Conservation (phyloP, 2,797 vertebrate species). For the Phoeniculus purpureus region DNA sequence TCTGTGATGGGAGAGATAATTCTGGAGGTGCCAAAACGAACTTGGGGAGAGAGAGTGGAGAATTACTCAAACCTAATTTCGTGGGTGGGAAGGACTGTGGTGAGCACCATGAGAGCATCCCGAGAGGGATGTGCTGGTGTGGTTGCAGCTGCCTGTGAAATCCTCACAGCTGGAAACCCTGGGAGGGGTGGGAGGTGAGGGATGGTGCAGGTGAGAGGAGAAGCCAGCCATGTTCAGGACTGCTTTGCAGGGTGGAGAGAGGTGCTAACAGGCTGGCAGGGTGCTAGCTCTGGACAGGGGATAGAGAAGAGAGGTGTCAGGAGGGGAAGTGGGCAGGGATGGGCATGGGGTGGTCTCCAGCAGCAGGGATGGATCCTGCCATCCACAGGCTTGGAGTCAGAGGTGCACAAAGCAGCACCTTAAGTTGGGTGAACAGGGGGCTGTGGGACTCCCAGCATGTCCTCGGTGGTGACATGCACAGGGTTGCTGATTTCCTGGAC, state of each 20-base stretch:
- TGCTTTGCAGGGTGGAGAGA: neutral
- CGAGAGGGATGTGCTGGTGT: neutral
- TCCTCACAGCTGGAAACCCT: neutral
- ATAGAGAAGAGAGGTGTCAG: neutral
- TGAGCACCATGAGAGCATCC: accelerated
- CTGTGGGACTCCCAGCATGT: neutral
- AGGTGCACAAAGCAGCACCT: neutral
- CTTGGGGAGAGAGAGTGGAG: neutral
- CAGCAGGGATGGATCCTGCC: neutral
- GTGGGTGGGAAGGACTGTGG: neutral
- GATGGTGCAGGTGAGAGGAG: neutral
- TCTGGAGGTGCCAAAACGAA: constrained; percentile 14
- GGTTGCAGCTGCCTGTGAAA: neutral
- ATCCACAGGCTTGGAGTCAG: neutral
- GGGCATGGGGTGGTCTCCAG: accelerated
- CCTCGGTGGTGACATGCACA: neutral
- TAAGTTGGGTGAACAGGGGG: accelerated
- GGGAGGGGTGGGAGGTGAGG: neutral
- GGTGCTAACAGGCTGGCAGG: neutral
- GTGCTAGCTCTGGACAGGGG: neutral
- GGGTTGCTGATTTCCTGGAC: neutral
- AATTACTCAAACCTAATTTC: neutral
- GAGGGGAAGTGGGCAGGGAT: neutral
- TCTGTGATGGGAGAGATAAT: constrained; percentile 20
- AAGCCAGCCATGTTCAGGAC: neutral